Evolutionary conservation across 2,797 vertebrate species (phyloP).

Genomic region (Protonibea diacanthus): DNA sequence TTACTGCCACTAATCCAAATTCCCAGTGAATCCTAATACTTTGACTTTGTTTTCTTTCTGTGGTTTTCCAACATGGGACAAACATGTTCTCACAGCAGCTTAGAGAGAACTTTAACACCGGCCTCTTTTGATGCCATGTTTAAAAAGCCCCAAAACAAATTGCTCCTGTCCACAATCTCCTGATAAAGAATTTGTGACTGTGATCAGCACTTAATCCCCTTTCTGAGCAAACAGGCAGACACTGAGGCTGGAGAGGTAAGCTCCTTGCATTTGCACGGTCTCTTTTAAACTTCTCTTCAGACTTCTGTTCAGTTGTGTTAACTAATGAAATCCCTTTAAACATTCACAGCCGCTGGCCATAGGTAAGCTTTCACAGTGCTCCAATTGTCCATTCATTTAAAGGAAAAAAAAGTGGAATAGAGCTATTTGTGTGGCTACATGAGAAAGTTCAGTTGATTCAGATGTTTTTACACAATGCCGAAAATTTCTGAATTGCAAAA

Average conservation of each 20-base stretch:
- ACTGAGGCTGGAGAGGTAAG: constrained; percentile 71
- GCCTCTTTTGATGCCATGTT: constrained; percentile 56
- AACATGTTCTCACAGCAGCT: constrained; percentile 74
- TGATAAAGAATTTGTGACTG: constrained; percentile 73
- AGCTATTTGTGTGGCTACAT: constrained; percentile 16
- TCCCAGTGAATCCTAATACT: constrained; percentile 44
- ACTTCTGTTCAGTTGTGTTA: constrained; percentile 60
- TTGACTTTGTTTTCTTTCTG: constrained; percentile 32
- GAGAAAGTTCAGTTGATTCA: not conserved
- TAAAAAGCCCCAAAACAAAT: constrained; percentile 79
- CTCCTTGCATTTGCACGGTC: constrained; percentile 74
- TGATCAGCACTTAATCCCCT: constrained; percentile 78
- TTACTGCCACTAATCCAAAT: constrained; percentile 43
- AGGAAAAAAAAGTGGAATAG: constrained; percentile 7
- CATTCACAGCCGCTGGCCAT: constrained; percentile 56
- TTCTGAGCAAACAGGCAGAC: constrained; percentile 70
- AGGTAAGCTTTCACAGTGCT: constrained; percentile 65
- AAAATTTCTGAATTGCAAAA: constrained; percentile 2
- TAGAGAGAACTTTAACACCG: constrained; percentile 61
- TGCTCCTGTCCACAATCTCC: constrained; percentile 71
- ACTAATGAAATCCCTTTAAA: constrained; percentile 79
- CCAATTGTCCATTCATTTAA: constrained; percentile 40
- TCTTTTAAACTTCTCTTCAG: constrained; percentile 60
- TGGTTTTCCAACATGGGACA: constrained; percentile 40
- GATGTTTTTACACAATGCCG: not conserved